Conservation (phyloP, 30 jellyfish, hydroid and myxozoan genomes). For the Chironex yamaguchii region DNA sequence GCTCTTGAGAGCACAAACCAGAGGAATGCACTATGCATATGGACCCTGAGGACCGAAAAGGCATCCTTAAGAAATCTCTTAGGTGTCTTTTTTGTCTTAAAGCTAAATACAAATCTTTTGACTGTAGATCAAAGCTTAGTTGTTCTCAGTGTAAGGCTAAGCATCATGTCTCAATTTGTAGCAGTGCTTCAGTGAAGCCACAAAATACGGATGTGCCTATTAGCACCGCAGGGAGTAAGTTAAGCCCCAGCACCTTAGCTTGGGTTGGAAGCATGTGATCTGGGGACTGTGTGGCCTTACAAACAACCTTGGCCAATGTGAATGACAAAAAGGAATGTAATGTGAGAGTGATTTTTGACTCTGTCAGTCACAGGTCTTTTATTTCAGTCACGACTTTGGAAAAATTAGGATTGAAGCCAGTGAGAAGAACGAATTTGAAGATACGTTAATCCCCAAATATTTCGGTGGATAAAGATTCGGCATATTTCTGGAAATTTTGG, state of each 20-base stretch:
- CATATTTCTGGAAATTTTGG: too few relatives aligned
- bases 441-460: too few relatives aligned
- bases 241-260: not conserved
- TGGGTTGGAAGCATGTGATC: slow-evolving; percentile 33
- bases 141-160: not conserved
- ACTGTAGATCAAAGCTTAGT: not conserved
- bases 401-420: slow-evolving; percentile 42
- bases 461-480: too few relatives aligned
- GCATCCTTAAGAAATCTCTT: not conserved
- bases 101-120: not conserved
- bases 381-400: slow-evolving; percentile 52
- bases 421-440: slow-evolving; percentile 21
- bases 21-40: not conserved
- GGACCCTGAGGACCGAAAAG: not conserved
- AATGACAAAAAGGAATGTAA: slow-evolving; percentile 8
- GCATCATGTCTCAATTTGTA: not conserved
- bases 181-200: not conserved
- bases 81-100: not conserved
- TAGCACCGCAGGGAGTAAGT: not conserved
- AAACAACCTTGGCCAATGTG: slow-evolving; percentile 56
- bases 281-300: slow-evolving; percentile 58
- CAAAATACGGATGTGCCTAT: slow-evolving; percentile 40
- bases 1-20: not conserved
- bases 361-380: slow-evolving; percentile 61
- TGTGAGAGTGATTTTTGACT: slow-evolving; percentile 56